Percentiles rank a stretch among this genome's conserved stretches.
Conservation (phyloP, 2,113 vertebrate species). For the Archilochus colubris region DNA sequence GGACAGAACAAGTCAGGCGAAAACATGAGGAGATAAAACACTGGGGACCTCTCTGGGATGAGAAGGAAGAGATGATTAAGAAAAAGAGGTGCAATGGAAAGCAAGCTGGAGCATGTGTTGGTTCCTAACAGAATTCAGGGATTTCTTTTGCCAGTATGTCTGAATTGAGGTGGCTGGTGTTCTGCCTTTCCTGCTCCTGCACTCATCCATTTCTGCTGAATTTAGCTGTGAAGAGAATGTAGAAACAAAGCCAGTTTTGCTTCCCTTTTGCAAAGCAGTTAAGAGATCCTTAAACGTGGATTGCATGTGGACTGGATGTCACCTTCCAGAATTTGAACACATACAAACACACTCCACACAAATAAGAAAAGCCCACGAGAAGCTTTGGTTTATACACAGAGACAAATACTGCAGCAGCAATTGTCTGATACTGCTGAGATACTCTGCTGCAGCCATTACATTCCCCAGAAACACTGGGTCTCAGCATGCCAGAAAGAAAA, state of each 20-base stretch:
- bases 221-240: constrained; percentile 18
- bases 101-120: background rate
- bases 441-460: constrained; percentile 8
- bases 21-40: background rate
- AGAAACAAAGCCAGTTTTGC: constrained; percentile 52
- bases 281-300: constrained; percentile 45
- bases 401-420: constrained; percentile 16
- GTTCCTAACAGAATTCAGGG: background rate
- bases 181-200: constrained; percentile 17
- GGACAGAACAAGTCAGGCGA: background rate
- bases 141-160: background rate
- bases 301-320: constrained; percentile 9
- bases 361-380: constrained; percentile 49
- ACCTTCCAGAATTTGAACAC: constrained; percentile 31
- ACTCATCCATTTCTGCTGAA: constrained; percentile 5
- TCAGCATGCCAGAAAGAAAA: constrained; percentile 15
- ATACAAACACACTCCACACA: background rate
- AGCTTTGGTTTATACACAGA: constrained; percentile 43
- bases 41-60: background rate
- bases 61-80: background rate
- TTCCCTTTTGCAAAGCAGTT: constrained; percentile 34
- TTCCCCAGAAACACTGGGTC: background rate
- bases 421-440: constrained; percentile 5
- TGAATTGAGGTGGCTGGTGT: constrained; percentile 1
- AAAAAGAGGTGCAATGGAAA: background rate